Conservation (phyloP, 2,113 vertebrate genomes). For the Oceanodroma tethys region DNA sequence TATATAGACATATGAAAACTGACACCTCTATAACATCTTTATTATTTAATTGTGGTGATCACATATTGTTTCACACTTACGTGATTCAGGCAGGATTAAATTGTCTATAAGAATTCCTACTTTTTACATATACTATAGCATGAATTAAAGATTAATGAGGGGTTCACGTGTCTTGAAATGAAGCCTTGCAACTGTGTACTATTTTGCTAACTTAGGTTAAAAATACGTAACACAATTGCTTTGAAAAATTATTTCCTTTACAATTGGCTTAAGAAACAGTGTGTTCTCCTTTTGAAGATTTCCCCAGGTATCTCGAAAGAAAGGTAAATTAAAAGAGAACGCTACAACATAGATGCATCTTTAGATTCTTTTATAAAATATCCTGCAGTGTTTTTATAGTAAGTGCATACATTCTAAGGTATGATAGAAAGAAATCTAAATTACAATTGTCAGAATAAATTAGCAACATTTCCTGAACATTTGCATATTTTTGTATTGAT, state of each 20-base stretch:
- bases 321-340: background rate
- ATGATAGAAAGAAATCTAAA: background rate
- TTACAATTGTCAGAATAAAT: background rate
- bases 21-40: background rate
- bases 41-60: background rate
- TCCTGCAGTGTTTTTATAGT: background rate
- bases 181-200: background rate
- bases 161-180: fast-evolving
- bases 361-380: background rate
- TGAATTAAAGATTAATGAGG: background rate
- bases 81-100: background rate
- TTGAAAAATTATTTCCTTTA: background rate
- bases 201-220: background rate
- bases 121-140: background rate
- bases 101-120: background rate
- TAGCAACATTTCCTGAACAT: background rate
- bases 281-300: background rate
- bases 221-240: background rate
- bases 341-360: fast-evolving
- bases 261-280: background rate
- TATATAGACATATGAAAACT: background rate
- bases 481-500: background rate
- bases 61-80: fast-evolving
- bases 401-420: background rate
- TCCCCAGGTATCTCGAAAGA: background rate